A percentile compares a stretch with the other conserved stretches of the same genome.
Conservation (phyloP, 2,113 vertebrate genomes). For the Cochlearius cochlearius region DNA sequence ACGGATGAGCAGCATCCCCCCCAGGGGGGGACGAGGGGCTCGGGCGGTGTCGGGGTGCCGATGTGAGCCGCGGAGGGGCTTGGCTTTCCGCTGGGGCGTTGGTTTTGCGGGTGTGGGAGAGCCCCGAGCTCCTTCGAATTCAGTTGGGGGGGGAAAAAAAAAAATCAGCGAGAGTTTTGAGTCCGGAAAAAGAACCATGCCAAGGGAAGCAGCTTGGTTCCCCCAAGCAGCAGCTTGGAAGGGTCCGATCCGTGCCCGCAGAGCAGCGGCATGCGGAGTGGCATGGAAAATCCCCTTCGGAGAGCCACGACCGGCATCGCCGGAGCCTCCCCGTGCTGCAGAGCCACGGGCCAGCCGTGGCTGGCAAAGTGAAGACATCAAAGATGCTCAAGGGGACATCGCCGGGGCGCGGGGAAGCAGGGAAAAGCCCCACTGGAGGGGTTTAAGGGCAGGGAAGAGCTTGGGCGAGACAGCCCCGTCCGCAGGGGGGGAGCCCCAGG, state of each 20-base stretch:
- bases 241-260: not conserved
- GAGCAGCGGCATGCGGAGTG: fast-evolving
- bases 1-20: not conserved
- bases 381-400: not conserved
- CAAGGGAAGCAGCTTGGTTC: not conserved
- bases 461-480: not conserved
- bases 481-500: not conserved
- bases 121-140: not conserved
- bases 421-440: not conserved
- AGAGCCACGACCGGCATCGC: not conserved
- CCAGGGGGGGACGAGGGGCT: not conserved
- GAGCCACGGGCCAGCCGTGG: not conserved
- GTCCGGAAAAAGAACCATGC: not conserved
- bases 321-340: fast-evolving
- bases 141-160: not conserved
- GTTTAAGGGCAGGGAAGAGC: not conserved
- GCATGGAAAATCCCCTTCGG: not conserved
- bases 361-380: not conserved
- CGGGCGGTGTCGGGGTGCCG: fast-evolving
- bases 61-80: not conserved
- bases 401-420: fast-evolving
- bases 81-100: not conserved
- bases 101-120: not conserved
- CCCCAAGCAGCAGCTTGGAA: not conserved
- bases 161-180: not conserved